These are phyloP conservation scores for Bothrops jararaca DNA, from an alignment of 2,113 vertebrate species.

Conservation along the genomic window DNA sequence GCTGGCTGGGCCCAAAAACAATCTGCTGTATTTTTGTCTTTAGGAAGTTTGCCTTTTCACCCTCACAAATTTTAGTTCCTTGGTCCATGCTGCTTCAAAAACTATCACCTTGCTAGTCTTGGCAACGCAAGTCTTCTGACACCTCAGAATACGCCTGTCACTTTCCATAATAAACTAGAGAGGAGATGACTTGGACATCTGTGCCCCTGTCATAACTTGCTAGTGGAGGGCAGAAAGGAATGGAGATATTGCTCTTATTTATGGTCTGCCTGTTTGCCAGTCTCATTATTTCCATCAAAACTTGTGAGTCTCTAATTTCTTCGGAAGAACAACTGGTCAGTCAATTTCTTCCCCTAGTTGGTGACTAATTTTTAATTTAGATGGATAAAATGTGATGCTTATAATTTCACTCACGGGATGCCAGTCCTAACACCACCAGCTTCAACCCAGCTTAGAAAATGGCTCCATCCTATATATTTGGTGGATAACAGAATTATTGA, in stretches of 20 bases:
- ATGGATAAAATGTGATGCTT: background rate
- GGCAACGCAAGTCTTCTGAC: constrained; percentile 54
- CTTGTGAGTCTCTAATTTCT: constrained; percentile 19
- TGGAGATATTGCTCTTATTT: constrained; percentile 32
- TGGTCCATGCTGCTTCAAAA: constrained; percentile 32
- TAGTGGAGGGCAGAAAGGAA: background rate
- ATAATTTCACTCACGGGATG: background rate
- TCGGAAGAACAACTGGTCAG: constrained; percentile 1
- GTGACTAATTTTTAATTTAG: background rate
- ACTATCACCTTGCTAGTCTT: constrained; percentile 46
- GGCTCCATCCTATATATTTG: background rate
- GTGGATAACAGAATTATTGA: background rate
- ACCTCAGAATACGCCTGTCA: constrained; percentile 47
- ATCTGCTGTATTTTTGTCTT: constrained; percentile 8
- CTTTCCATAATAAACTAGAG: constrained; percentile 31
- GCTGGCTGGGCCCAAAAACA: accelerated
- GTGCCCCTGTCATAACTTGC: constrained; percentile 47
- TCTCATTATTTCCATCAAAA: constrained; percentile 5
- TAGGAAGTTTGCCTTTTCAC: constrained; percentile 19
- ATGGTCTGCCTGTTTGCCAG: constrained; percentile 14
- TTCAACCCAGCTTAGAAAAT: background rate
- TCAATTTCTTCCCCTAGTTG: background rate
- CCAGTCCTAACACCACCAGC: background rate
- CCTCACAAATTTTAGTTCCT: constrained; percentile 39
- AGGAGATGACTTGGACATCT: constrained; percentile 55